Evolutionary conservation across 1,140 invertebrate genomes (phyloP), one percentile per base, ranked within the genome.

Genomic region (Anoplophora glabripennis): DNA sequence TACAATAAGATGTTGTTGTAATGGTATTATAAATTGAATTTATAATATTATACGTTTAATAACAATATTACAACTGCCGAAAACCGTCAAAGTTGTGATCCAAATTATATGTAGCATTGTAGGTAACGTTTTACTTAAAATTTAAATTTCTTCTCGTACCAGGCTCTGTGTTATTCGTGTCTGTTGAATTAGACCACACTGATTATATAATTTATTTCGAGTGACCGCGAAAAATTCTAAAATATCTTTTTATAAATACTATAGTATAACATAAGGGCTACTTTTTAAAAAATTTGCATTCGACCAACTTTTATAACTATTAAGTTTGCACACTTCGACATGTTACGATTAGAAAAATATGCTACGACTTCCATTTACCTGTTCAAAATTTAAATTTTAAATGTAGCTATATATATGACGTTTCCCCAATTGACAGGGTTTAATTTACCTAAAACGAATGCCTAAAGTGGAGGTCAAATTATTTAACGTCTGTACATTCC

Each of bases 11-110:
- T 28, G 21, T 51, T 54, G 57, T 58, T 63, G 45, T 57, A 57
- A 52, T 47, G 33, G 42, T 61, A 53, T 60, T 53, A 59, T 42
- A 40, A 48, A 42, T 57, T 47, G 52, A 63, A 47, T 59, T 57
- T 55, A 40, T 57, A 7, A 33, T 17, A 28, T 28, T 28, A 28
- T 5, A 28, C 21, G 21, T 28, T 28, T 28, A 28, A 28, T 28
- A 28, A 28, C 21, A 28, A 28, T 28, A 28, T 28, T 28, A 28
- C 21, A 28, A 28, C 21, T 28, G 17, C 40, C 40, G 53, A 61
- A 57, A 66, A 49, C 55, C 65, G 65, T 67, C 65, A 65, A 67
- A 65, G 60, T 67, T 65, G 65, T 67, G 65, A 65, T 65, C 59
- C 53, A 61, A 51, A 53, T 54, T 53, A 46, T 46, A 58, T 61